Conservation (phyloP, 2,113 vertebrate species). For the Ophthalmolycus amberensis region DNA sequence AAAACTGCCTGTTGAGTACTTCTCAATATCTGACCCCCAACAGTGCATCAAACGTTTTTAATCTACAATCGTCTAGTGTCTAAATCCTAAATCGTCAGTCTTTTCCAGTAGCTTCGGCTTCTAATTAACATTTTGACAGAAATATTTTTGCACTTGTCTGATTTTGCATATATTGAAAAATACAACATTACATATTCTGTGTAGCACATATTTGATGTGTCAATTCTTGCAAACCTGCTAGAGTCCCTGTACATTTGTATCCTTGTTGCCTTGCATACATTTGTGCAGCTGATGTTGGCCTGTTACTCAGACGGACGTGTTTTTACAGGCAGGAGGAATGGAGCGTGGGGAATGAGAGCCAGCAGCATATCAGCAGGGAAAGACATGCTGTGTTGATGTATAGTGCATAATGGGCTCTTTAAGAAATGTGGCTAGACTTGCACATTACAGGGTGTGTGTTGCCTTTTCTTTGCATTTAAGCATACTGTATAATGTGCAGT, state of each 20-base stretch:
- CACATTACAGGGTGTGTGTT: background rate
- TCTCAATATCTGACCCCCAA: background rate
- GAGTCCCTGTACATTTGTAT: background rate
- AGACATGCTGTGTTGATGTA: slow-evolving; percentile 36
- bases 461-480: slow-evolving; percentile 24
- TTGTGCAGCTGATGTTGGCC: slow-evolving; percentile 13
- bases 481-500: background rate
- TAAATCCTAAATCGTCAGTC: background rate
- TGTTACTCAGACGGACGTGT: slow-evolving; percentile 39
- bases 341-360: slow-evolving; percentile 16
- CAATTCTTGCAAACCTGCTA: background rate
- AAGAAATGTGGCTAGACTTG: slow-evolving; percentile 1
- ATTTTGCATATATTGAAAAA: background rate
- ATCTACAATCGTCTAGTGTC: background rate
- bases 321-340: slow-evolving; percentile 45
- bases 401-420: slow-evolving; percentile 36
- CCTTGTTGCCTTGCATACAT: background rate
- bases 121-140: background rate
- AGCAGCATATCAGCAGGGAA: slow-evolving; percentile 8
- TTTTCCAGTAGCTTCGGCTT: background rate
- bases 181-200: background rate
- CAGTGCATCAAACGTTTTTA: background rate
- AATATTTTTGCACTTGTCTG: background rate
- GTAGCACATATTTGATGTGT: background rate
- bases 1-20: background rate